A percentile compares a stretch with the other conserved stretches of the same genome.
These are phyloP conservation scores for Enteromius paludinosus DNA, from an alignment of 2,797 vertebrate genomes.

Conservation along the genomic window DNA sequence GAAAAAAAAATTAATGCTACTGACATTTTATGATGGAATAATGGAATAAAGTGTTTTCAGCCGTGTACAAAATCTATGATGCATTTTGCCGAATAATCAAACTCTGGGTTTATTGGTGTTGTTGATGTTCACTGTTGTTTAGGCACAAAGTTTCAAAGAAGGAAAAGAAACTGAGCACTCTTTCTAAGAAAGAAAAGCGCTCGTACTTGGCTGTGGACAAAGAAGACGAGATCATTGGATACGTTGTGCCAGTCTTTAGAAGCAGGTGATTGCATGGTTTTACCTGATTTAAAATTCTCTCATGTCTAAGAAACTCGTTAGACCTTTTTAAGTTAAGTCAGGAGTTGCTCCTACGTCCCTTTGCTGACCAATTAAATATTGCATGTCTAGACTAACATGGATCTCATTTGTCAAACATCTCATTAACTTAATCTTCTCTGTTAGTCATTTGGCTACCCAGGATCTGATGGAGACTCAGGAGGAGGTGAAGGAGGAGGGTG, in stretches of 20 bases:
- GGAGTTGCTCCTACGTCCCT: not conserved
- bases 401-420: not conserved
- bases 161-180: slow-evolving; percentile 82
- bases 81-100: not conserved
- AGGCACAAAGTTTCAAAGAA: slow-evolving; percentile 76
- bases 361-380: slow-evolving; percentile 12
- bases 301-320: not conserved
- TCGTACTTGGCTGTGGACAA: slow-evolving; percentile 82
- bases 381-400: not conserved
- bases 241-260: slow-evolving; percentile 90
- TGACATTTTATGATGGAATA: not conserved
- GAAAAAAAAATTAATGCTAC: too few species aligned
- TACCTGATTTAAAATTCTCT: not conserved
- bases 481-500: slow-evolving; percentile 87
- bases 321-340: not conserved
- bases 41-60: slow-evolving; percentile 6
- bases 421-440: not conserved
- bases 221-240: slow-evolving; percentile 84
- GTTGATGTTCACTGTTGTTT: slow-evolving; percentile 42
- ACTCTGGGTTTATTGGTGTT: not conserved
- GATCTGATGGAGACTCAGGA: slow-evolving; percentile 87
- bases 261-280: slow-evolving; percentile 79
- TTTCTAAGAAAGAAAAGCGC: slow-evolving; percentile 87
- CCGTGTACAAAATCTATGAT: not conserved
- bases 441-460: slow-evolving; percentile 84